phyloP scores from a whole-genome alignment of 2,888 invertebrate species.

The Notodonta ziczac region DNA sequence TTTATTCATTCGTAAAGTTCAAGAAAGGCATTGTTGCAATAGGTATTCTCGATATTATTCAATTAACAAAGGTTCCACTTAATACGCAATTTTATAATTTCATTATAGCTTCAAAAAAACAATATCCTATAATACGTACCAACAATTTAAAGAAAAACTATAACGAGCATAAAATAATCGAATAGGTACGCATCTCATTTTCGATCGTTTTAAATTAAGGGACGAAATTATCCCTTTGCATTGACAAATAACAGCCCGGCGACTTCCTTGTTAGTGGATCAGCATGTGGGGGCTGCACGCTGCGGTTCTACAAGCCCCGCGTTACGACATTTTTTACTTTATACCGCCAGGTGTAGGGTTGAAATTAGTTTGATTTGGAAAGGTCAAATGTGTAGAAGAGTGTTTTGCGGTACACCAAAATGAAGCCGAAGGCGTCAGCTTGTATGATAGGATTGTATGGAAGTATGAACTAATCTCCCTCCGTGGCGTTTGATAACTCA shows the following conservation, averaged over 20 bases:
- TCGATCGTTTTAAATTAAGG: conserved; percentile 75
- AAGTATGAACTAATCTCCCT: conserved; percentile 84
- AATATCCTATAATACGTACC: conserved; percentile 12
- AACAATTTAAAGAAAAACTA: conserved; percentile 8
- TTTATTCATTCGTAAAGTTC: too few relatives aligned
- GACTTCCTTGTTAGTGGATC: conserved; percentile 75
- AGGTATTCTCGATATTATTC: too few relatives aligned
- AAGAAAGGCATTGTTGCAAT: too few relatives aligned
- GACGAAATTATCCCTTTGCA: conserved; percentile 77
- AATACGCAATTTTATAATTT: too few relatives aligned
- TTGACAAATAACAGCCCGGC: conserved; percentile 76
- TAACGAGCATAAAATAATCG: conserved; percentile 55
- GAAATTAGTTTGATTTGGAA: conserved; percentile 41
- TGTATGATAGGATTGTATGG: conserved; percentile 84
- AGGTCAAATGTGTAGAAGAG: conserved; percentile 44
- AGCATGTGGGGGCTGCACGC: conserved; percentile 59
- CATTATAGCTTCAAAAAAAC: conserved; percentile 13
- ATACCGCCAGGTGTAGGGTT: conserved; percentile 11
- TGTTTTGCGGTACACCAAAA: conserved; percentile 78
- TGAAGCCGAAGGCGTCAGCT: conserved; percentile 83
- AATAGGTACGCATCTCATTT: conserved; percentile 76
- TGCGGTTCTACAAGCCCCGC: conserved; percentile 2
- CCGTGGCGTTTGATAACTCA: conserved; percentile 80
- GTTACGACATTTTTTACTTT: conserved; percentile 15
- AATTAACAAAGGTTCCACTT: too few relatives aligned